Percentiles rank a stretch among this genome's conserved stretches.
phyloP scores from a whole-genome alignment of 1,140 invertebrate genomes.

The Papilio dardanus region DNA sequence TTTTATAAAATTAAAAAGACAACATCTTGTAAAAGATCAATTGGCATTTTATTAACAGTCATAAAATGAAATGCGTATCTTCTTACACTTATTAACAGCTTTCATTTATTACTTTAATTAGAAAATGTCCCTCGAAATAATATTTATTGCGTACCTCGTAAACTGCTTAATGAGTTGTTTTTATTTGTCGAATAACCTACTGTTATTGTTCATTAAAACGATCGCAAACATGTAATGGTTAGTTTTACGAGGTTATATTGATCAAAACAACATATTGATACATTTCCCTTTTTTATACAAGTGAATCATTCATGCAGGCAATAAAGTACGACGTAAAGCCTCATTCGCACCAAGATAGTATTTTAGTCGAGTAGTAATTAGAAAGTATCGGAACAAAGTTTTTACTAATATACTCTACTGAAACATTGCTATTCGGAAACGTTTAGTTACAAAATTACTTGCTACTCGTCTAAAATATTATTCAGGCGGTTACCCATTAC shows the following conservation, averaged over 20 bases:
- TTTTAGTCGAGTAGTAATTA: no score
- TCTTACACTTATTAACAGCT: slow-evolving; percentile 25
- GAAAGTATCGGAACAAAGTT: no score
- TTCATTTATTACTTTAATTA: slow-evolving; percentile 27
- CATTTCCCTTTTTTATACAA: no score
- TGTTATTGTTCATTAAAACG: slow-evolving; percentile 19
- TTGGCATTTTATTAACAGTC: slow-evolving; percentile 1
- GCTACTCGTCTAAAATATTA: no score
- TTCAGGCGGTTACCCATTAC: no score
- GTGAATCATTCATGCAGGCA: no score
- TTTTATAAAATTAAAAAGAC: no score
- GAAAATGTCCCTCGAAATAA: slow-evolving; percentile 16
- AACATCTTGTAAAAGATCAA: background rate
- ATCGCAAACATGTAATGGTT: slow-evolving; percentile 12
- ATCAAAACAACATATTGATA: background rate
- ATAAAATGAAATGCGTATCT: slow-evolving; percentile 5
- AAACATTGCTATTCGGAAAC: no score
- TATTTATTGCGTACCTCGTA: slow-evolving; percentile 23
- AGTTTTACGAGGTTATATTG: background rate
- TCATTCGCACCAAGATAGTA: no score
- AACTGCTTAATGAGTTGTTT: slow-evolving; percentile 21
- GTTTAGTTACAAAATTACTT: no score
- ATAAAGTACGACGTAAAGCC: no score
- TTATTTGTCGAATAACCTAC: slow-evolving; percentile 15
- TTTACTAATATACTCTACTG: no score